phyloP scores from a whole-genome alignment of 2,888 invertebrate species.

The Dilophus febrilis region DNA sequence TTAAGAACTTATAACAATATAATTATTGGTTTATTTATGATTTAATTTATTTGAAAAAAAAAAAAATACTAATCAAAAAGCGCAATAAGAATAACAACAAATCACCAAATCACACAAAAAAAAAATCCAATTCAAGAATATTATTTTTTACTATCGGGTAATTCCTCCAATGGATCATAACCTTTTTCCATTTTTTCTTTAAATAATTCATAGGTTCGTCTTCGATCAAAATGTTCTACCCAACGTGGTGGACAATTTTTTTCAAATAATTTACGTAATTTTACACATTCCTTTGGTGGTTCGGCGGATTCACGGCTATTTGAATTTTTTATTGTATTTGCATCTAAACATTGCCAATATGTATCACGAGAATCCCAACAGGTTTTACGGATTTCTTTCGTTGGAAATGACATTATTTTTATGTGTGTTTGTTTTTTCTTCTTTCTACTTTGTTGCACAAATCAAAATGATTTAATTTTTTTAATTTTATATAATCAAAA shows the following conservation, averaged over 20 bases:
- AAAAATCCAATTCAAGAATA: too few species aligned
- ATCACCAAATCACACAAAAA: too few species aligned
- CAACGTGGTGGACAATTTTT: slow-evolving; percentile 64
- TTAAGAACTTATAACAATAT: too few species aligned
- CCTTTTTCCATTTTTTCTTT: slow-evolving; percentile 77
- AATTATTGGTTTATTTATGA: too few species aligned
- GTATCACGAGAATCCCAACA: slow-evolving; percentile 78
- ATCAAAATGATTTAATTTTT: not conserved
- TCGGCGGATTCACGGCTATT: slow-evolving; percentile 34
- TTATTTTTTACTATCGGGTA: slow-evolving; percentile 15
- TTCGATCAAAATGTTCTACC: slow-evolving; percentile 90
- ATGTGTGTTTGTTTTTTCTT: slow-evolving; percentile 4
- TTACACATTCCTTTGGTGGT: slow-evolving; percentile 41
- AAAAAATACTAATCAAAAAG: too few species aligned
- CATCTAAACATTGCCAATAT: slow-evolving; percentile 81
- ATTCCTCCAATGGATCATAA: slow-evolving; percentile 56
- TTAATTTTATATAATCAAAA: not conserved
- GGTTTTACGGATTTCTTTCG: slow-evolving; percentile 55
- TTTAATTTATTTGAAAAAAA: too few species aligned
- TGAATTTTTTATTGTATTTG: slow-evolving; percentile 34
- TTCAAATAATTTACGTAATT: slow-evolving; percentile 57
- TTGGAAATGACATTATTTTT: slow-evolving; percentile 71
- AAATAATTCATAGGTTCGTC: slow-evolving; percentile 71
- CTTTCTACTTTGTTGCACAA: not conserved
- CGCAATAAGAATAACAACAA: too few species aligned